Evolutionary conservation across 2,113 vertebrate genomes (phyloP), one percentile per base, ranked within the genome.

Genomic region (Xiphophorus hellerii): DNA sequence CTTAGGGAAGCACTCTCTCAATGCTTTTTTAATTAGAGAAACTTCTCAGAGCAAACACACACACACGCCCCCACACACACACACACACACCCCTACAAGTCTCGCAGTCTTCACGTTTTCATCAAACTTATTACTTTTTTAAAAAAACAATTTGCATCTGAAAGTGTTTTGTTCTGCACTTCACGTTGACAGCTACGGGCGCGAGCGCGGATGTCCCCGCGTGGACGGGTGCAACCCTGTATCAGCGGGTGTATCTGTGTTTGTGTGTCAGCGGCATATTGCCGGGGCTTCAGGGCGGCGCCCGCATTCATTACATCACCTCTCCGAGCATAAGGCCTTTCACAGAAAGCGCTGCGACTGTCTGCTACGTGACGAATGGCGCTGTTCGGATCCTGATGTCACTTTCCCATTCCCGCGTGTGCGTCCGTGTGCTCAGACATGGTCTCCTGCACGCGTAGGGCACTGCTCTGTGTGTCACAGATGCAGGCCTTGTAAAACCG

Each of bases 1-100:
- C 85, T 87, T 78, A 71, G 73, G 74, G 80, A 86, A 87, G 20
- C 80, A 85, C 76, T 83, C 84, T 83, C 87, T 88, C 86, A 92
- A 86, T 87, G 76, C 72, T 83, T 92, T 90, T 93, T 90, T 85
- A 90, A 91, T 91, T 88, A 89, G 80, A 85, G 74, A 58, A n/a
- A 83, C 84, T 60, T 74, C 78, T 78, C 73, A 65, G 51, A 66
- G 48, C 65, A 71, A 68, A 71, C 69, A 60, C 64, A 69, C 68
- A 62, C 73, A 22, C 35, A 11, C 35, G 5, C 28, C 0, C 28
- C 7, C 31, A 33, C 35, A 48, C 35, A 11, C 35, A 31, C 28
- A 1, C 28, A 33, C 31, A 33, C 35, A 48, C 44, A 20, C 0
- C 65, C 61, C 70, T 61, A 66, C 60, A 28, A 33, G 62, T 77